Percentiles rank a stretch among this genome's conserved stretches.
Conservation (phyloP, 2,113 vertebrate genomes). For the Chrysemys picta region DNA sequence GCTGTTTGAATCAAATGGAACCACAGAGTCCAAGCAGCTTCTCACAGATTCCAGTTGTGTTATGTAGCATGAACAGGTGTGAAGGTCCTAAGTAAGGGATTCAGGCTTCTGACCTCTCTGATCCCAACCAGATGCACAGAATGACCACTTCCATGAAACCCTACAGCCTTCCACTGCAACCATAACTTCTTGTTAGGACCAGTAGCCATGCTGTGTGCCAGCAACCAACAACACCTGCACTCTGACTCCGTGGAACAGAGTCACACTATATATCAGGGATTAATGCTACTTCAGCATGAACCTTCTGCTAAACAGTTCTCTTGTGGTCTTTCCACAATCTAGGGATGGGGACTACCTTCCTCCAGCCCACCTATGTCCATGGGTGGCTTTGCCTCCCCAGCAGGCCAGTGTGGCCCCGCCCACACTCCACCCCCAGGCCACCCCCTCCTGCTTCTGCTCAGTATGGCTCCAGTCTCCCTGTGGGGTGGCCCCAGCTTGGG, state of each 20-base stretch:
- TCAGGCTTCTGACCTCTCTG: neutral
- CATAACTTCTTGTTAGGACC: fast-evolving
- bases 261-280: neutral
- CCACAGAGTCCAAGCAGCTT: neutral
- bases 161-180: neutral
- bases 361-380: neutral
- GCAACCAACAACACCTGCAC: neutral
- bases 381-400: too few species aligned
- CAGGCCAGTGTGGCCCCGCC: too few species aligned
- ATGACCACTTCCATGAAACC: neutral
- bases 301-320: neutral
- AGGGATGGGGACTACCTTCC: neutral
- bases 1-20: neutral
- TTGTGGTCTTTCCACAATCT: neutral
- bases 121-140: neutral
- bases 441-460: too few species aligned
- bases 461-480: too few species aligned
- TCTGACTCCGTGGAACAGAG: neutral
- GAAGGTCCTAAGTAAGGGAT: neutral
- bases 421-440: too few species aligned
- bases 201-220: neutral
- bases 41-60: neutral
- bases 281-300: neutral
- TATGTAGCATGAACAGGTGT: neutral
- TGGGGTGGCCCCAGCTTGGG: too few species aligned